phyloP scores from a whole-genome alignment of 2,888 invertebrate species.

The Iphiclides podalirius region DNA sequence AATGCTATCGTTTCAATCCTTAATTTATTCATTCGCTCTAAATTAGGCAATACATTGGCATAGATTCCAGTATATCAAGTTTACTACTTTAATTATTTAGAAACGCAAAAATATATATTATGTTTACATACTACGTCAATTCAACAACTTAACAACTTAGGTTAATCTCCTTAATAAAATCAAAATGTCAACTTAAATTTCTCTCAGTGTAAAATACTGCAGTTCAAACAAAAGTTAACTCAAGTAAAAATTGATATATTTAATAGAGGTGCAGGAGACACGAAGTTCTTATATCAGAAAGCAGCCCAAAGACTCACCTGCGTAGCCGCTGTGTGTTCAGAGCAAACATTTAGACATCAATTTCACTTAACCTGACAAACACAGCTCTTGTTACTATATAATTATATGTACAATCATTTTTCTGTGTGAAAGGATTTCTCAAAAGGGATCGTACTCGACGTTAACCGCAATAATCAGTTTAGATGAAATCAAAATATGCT shows the following conservation, averaged over 20 bases:
- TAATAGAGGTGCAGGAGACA: background rate
- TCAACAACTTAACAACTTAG: too few relatives aligned
- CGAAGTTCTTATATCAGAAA: background rate
- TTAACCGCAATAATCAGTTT: background rate
- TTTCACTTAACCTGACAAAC: slow-evolving; percentile 45
- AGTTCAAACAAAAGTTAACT: too few relatives aligned
- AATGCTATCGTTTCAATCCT: background rate
- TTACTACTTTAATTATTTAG: too few relatives aligned
- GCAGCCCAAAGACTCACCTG: slow-evolving; percentile 43
- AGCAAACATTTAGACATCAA: slow-evolving; percentile 64
- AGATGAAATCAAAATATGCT: slow-evolving; percentile 33
- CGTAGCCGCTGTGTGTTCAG: slow-evolving; percentile 62
- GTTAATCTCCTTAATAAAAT: too few relatives aligned
- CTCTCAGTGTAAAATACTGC: too few relatives aligned
- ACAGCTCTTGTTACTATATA: background rate
- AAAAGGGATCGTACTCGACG: too few relatives aligned
- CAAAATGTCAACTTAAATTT: too few relatives aligned
- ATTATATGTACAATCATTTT: background rate
- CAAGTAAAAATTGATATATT: too few relatives aligned
- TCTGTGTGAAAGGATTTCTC: background rate
- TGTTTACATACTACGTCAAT: too few relatives aligned
- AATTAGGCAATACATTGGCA: background rate
- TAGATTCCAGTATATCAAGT: too few relatives aligned
- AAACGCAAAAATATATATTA: too few relatives aligned
- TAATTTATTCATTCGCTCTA: background rate